phyloP scores from a whole-genome alignment of 1,140 invertebrate genomes.

The Philopotamus ludificatus region DNA sequence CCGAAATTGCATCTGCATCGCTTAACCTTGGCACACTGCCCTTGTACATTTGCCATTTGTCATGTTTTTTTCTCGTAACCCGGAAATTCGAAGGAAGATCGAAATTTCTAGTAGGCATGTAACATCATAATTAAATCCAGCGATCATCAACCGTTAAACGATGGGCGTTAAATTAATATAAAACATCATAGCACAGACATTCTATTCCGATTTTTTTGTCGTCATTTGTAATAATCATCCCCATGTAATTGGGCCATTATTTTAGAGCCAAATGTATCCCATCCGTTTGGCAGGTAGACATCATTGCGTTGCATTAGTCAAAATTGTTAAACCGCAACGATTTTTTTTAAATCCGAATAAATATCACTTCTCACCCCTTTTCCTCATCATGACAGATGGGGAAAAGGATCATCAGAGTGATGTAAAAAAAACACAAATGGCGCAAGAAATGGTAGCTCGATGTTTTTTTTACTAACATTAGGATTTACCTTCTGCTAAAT shows the following conservation, averaged over 20 bases:
- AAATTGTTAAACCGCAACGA: constrained; percentile 27
- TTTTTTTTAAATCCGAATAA: constrained; percentile 1
- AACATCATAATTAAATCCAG: neutral
- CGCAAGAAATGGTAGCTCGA: neutral
- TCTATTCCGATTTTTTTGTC: neutral
- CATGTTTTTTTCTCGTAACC: constrained; percentile 5
- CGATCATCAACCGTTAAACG: neutral
- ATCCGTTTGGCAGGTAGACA: constrained; percentile 38
- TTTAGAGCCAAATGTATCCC: constrained; percentile 26
- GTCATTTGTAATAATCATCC: constrained; percentile 13
- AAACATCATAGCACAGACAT: neutral
- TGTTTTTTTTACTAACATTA: constrained; percentile 2
- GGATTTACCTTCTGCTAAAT: constrained; percentile 30
- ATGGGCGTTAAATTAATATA: neutral
- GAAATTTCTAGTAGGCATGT: neutral
- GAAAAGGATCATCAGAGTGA: constrained; percentile 3
- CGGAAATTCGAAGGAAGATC: constrained; percentile 7
- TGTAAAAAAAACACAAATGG: constrained; percentile 13
- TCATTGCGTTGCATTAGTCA: constrained; percentile 29
- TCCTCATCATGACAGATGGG: constrained; percentile 32
- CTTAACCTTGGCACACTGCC: constrained; percentile 20
- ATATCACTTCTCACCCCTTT: constrained; percentile 22
- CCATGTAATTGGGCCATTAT: constrained; percentile 39
- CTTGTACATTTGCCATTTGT: constrained; percentile 7
- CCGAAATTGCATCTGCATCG: too few species aligned